These are phyloP conservation scores for Carcharodon carcharias DNA, from an alignment of 2,797 vertebrate genomes.

Conservation along the genomic window DNA sequence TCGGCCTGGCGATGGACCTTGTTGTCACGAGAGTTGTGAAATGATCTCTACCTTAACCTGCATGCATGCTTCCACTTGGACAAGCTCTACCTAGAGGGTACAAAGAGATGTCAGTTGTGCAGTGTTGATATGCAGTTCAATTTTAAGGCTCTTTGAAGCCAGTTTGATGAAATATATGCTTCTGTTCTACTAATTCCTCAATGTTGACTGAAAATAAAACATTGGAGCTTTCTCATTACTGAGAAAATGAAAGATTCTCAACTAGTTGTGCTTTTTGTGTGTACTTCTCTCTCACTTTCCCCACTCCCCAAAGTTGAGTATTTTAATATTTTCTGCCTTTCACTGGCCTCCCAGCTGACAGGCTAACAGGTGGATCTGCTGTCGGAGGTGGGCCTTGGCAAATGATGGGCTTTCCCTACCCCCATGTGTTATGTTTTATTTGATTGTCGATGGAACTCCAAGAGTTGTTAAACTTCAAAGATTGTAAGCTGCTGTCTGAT, in stretches of 20 bases:
- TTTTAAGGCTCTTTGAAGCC: neutral
- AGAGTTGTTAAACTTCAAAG: neutral
- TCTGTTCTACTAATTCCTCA: neutral
- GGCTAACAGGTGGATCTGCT: neutral
- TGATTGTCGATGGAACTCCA: neutral
- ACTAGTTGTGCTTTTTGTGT: neutral
- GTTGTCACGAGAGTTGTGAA: neutral
- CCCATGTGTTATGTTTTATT: neutral
- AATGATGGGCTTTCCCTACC: neutral
- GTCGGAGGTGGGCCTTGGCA: neutral
- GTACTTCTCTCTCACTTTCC: neutral
- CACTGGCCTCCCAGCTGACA: neutral
- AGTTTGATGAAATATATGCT: neutral
- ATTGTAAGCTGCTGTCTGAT: neutral
- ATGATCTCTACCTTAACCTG: neutral
- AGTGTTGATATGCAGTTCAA: neutral
- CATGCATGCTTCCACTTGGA: neutral
- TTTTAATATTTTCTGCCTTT: neutral
- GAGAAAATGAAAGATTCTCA: neutral
- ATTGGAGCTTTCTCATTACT: neutral
- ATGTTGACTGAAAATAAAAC: neutral
- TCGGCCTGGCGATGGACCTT: neutral
- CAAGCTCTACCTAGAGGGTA: too few relatives aligned
- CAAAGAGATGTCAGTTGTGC: neutral
- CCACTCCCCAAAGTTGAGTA: neutral